A percentile compares a stretch with the other conserved stretches of the same genome.
These are phyloP conservation scores for Phortica magna DNA, from an alignment of 2,888 invertebrate species.

Conservation along the genomic window DNA sequence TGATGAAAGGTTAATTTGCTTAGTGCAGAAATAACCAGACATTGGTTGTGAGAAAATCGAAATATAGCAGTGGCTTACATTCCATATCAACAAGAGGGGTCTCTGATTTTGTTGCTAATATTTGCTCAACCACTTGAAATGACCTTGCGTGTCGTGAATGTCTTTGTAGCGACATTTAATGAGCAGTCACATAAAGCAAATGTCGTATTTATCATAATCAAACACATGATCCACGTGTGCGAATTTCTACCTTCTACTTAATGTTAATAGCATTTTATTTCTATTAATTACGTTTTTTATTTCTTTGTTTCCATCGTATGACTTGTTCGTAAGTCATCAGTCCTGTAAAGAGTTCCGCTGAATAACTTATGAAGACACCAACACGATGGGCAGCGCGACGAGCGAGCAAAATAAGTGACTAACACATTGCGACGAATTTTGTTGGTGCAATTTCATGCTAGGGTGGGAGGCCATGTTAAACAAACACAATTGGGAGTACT, in stretches of 20 bases:
- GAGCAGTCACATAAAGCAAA: too few relatives aligned
- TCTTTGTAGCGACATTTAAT: too few relatives aligned
- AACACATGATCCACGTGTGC: background rate
- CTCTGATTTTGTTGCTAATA: background rate
- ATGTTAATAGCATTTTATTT: background rate
- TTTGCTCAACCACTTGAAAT: too few relatives aligned
- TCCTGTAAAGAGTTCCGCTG: background rate
- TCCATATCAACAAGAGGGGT: background rate
- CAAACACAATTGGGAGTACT: too few relatives aligned
- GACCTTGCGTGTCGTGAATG: too few relatives aligned
- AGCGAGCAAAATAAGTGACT: conserved; percentile 34
- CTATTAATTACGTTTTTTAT: background rate
- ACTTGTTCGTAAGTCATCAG: conserved; percentile 3
- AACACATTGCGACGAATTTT: background rate
- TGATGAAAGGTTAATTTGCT: background rate
- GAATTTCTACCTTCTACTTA: background rate
- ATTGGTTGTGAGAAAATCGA: background rate
- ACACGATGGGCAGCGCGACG: too few relatives aligned
- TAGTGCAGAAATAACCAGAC: background rate
- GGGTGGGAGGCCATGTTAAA: background rate
- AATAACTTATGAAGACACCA: background rate
- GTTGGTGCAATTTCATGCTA: background rate
- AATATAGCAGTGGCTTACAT: background rate
- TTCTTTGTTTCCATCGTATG: background rate
- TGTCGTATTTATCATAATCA: too few relatives aligned